A percentile compares a stretch with the other conserved stretches of the same genome.
These are phyloP conservation scores for Passer montanus DNA, from an alignment of 2,113 vertebrate species.

Conservation along the genomic window DNA sequence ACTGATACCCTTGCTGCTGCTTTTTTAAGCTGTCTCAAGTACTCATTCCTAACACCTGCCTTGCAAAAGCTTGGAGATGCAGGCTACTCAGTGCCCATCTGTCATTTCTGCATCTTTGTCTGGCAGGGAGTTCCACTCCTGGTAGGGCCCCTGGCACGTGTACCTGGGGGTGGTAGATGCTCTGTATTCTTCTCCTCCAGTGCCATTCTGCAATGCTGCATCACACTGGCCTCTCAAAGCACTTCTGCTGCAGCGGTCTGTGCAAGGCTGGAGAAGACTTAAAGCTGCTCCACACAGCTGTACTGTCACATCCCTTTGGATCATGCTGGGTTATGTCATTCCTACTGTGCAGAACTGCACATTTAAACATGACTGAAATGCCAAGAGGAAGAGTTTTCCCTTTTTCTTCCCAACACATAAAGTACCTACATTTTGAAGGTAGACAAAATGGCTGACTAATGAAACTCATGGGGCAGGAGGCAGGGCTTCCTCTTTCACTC, in stretches of 20 bases:
- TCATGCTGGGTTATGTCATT: accelerated
- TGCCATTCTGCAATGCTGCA: background rate
- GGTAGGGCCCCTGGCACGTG: accelerated
- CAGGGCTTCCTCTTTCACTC: background rate
- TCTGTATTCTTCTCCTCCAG: background rate
- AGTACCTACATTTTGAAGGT: background rate
- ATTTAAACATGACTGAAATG: background rate
- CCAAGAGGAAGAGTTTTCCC: background rate
- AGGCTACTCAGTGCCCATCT: background rate
- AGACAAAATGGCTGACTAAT: background rate
- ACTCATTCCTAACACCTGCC: background rate
- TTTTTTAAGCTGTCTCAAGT: background rate
- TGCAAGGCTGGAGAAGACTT: background rate
- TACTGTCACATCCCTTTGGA: background rate
- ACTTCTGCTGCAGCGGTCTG: background rate
- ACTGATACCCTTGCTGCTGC: background rate
- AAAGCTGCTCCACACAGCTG: background rate
- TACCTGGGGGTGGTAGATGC: background rate
- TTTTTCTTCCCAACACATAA: background rate
- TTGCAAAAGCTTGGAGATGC: background rate
- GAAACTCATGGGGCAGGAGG: background rate
- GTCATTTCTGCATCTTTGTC: background rate
- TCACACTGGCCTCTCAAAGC: background rate
- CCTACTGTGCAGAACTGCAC: background rate
- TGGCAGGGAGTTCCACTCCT: background rate